Evolutionary conservation across 1,140 invertebrate species (phyloP).

Genomic region (Phenacoccus solenopsis): DNA sequence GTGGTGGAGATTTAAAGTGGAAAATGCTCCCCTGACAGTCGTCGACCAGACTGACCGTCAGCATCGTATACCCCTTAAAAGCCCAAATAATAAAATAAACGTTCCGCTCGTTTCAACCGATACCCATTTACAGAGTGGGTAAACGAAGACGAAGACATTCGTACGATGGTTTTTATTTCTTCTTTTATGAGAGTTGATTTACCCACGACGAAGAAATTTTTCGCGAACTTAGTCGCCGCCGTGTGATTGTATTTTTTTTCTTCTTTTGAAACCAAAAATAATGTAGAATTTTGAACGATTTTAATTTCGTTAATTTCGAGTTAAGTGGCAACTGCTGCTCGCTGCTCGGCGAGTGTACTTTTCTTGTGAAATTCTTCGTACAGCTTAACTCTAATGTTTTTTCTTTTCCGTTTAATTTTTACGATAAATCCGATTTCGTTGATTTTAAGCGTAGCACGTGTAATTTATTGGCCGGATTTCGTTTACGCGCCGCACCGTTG

Average conservation of each 20-base stretch:
- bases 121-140: neutral
- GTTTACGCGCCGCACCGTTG: too few species aligned
- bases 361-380: too few species aligned
- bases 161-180: neutral
- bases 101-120: neutral
- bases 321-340: too few species aligned
- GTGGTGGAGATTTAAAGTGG: neutral
- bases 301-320: too few species aligned
- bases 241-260: neutral
- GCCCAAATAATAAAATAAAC: conserved; percentile 3
- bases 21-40: neutral
- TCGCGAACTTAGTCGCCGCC: neutral
- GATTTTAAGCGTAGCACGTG: neutral
- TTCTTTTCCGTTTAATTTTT: neutral
- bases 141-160: neutral
- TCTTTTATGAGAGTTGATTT: conserved; percentile 3
- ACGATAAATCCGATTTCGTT: neutral
- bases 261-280: neutral
- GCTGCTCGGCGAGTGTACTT: too few species aligned
- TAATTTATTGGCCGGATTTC: neutral
- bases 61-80: neutral
- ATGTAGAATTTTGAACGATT: too few species aligned
- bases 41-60: neutral
- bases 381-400: too few species aligned
- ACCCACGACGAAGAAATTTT: neutral